Evolutionary conservation across 2,113 vertebrate species (phyloP).

Genomic region (Megaleporinus macrocephalus): DNA sequence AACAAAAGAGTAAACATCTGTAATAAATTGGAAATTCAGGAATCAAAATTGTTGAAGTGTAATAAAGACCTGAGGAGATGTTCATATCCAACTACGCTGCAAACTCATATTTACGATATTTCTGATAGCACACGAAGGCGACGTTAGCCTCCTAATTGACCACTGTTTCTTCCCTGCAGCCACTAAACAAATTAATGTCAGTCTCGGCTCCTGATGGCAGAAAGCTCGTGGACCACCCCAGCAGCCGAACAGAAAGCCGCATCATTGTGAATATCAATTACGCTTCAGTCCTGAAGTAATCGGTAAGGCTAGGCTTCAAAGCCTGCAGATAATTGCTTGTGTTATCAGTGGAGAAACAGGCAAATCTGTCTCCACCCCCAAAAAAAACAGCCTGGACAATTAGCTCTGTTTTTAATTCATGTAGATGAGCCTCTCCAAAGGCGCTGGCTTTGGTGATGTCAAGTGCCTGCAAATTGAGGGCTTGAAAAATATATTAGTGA

Average conservation of each 20-base stretch:
- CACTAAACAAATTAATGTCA: slow-evolving; percentile 29
- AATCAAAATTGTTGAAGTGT: no score
- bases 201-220: background rate
- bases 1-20: no score
- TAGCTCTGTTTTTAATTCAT: slow-evolving; percentile 54
- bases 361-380: slow-evolving; percentile 52
- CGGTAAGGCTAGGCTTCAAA: slow-evolving; percentile 47
- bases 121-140: background rate
- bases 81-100: no score
- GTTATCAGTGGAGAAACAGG: slow-evolving; percentile 56
- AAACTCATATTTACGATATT: background rate
- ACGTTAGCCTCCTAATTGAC: slow-evolving; percentile 21
- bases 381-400: slow-evolving; percentile 52
- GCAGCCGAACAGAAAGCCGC: slow-evolving; percentile 19
- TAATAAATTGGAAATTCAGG: no score
- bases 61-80: no score
- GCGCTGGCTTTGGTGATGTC: slow-evolving; percentile 45
- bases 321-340: slow-evolving; percentile 53
- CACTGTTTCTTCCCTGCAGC: slow-evolving; percentile 5
- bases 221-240: slow-evolving; percentile 33
- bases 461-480: slow-evolving; percentile 56
- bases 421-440: slow-evolving; percentile 53
- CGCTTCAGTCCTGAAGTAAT: slow-evolving; percentile 36
- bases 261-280: slow-evolving; percentile 51
- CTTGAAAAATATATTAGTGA: slow-evolving; percentile 52